Evolutionary conservation across 2,113 vertebrate species (phyloP).

Genomic region (Tragelaphus strepsiceros): DNA sequence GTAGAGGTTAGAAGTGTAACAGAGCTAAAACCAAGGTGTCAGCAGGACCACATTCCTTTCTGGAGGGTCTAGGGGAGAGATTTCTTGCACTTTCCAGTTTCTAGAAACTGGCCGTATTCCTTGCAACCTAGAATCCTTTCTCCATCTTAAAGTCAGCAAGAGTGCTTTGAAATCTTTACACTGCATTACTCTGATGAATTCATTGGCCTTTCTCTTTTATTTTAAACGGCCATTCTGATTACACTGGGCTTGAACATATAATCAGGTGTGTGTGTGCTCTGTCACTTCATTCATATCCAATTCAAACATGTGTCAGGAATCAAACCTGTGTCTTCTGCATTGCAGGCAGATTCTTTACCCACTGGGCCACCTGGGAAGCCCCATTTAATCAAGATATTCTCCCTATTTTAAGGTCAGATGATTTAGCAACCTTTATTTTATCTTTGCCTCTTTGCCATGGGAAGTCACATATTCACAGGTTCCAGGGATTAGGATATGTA

Average conservation of each 20-base stretch:
- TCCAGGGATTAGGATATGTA: not conserved
- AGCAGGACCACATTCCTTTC: not conserved
- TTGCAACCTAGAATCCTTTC: not conserved
- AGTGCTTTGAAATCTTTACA: not conserved
- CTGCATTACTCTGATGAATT: not conserved
- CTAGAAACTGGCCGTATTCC: not conserved
- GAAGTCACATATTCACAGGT: not conserved
- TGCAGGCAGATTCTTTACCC: not conserved
- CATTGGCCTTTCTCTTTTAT: not conserved
- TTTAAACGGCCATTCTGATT: not conserved
- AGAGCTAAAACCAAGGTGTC: not conserved
- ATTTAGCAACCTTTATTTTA: not conserved
- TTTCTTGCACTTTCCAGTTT: not conserved
- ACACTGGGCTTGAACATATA: no score
- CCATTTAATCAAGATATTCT: not conserved
- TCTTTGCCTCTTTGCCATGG: not conserved
- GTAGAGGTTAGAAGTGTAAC: not conserved
- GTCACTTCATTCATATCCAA: not conserved
- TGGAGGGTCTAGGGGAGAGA: not conserved
- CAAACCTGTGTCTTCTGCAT: not conserved
- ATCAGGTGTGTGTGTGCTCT: not conserved
- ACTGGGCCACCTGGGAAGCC: not conserved
- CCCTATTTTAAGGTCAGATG: not conserved
- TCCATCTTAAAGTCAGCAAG: not conserved
- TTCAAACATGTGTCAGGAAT: not conserved